Evolutionary conservation across 2,888 invertebrate genomes (phyloP), one percentile per base, ranked within the genome.

Genomic region (Gasteruption jaculator): DNA sequence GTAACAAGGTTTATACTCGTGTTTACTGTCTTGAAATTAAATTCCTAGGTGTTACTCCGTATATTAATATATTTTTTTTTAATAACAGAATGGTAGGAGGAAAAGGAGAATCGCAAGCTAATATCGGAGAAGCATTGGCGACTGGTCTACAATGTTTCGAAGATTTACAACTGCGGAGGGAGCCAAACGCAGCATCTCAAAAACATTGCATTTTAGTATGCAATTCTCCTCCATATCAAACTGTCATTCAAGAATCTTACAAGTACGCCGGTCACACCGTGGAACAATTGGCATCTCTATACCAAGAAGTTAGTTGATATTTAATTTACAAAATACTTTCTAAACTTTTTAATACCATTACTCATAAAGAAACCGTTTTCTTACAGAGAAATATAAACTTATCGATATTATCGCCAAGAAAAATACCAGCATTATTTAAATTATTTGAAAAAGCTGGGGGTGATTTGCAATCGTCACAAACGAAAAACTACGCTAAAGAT

Each of bases 401-500:
- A 30, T 94, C 94, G 0, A 82, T 95, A 22, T 81, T 93, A 39
- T 88, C 91, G 0, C 92, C 95, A 1, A 77, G 93, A 33, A 91
- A 92, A 67, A 85, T 93, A 53, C 86, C 92, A 1, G 82, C 86
- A 0, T 71, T 95, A 2, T 86, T 86, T 54, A 86, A 90, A 60
- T 72, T 95, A 5, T 95, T 88, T 72, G 92, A 94, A 67, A 90
- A 88, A 65, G 88, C 91, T 2, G 91, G 91, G 6, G 91, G 91
- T 0, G 92, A 92, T 68, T 74, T 89, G 37, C 80, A 78, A 34
- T 77, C 83, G 0, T 83, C 86, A 0, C 84, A 85, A 56, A 85
- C 85, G 10, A 88, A 94, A 68, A 93, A 93, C 68, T 95, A 91
- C 66, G 91, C 93, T 0, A 89, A 91, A 71, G 93, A 91, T 68